phyloP scores from a whole-genome alignment of 1,140 invertebrate genomes.

The Aphidius ervi region DNA sequence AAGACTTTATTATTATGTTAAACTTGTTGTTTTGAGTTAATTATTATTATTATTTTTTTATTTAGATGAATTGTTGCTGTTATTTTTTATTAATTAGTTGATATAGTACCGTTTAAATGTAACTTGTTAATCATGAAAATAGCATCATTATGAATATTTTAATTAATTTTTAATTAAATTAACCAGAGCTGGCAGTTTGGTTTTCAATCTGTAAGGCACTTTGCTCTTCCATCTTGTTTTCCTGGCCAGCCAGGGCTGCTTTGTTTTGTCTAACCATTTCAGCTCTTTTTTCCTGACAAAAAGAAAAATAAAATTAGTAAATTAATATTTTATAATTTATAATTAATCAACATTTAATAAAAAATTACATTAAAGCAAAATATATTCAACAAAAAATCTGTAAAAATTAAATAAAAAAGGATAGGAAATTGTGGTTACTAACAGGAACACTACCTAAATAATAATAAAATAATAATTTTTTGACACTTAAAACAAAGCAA shows the following conservation, averaged over 20 bases:
- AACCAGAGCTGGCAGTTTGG: conserved; percentile 60
- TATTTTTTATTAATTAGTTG: too few relatives aligned
- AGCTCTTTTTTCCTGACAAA: conserved; percentile 74
- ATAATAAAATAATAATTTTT: not conserved
- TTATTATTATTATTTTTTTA: too few relatives aligned
- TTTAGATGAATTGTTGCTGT: too few relatives aligned
- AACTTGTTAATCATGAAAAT: conserved; percentile 2
- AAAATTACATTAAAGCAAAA: too few relatives aligned
- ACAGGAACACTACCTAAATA: not conserved
- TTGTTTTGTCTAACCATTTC: conserved; percentile 84
- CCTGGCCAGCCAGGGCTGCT: conserved; percentile 55
- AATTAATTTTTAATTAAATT: conserved; percentile 35
- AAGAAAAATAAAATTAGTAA: conserved; percentile 27
- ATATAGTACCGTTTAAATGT: not conserved
- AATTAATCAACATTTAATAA: too few relatives aligned
- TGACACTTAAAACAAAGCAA: not conserved
- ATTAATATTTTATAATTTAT: conserved; percentile 9
- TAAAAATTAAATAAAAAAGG: not conserved
- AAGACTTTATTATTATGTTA: too few relatives aligned
- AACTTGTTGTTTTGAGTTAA: too few relatives aligned
- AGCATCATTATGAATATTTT: not conserved
- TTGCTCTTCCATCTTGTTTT: conserved; percentile 30
- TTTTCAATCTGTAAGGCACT: conserved; percentile 39
- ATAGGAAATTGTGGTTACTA: too few relatives aligned
- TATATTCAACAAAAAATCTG: not conserved